Conservation (phyloP, 2,113 vertebrate genomes). For the Meriones unguiculatus region DNA sequence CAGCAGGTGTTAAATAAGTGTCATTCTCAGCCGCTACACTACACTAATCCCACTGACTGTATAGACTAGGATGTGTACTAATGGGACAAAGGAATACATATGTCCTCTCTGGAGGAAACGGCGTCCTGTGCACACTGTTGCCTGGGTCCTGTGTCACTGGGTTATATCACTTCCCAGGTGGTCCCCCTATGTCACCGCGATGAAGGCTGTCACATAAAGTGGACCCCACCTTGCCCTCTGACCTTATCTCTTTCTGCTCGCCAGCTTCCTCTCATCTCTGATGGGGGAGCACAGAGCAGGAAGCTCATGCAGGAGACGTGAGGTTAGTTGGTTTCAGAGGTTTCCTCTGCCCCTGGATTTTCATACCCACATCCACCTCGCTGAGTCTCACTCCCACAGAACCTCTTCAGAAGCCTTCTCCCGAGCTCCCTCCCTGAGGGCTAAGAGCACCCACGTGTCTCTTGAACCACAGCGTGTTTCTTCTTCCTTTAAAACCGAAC, state of each 20-base stretch:
- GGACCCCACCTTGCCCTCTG: neutral
- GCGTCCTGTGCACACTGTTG: neutral
- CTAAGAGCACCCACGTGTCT: neutral
- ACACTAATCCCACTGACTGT: neutral
- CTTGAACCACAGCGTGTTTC: neutral
- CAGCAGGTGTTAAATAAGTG: neutral
- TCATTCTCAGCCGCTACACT: no score
- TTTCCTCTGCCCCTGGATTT: neutral
- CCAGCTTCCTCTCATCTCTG: neutral
- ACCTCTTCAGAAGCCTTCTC: neutral
- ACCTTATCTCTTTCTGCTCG: neutral
- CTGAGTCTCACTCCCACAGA: fast-evolving
- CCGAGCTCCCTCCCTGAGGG: neutral
- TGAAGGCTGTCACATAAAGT: neutral
- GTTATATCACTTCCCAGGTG: neutral
- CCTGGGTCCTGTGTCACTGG: no score
- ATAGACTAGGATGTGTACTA: fast-evolving
- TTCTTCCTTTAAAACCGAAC: neutral
- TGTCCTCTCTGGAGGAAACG: neutral
- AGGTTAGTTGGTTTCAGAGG: neutral
- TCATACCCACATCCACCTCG: neutral
- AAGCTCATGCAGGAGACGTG: no score
- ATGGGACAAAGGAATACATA: neutral
- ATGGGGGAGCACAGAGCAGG: no score
- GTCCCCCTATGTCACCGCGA: neutral